phyloP scores from a whole-genome alignment of 2,797 vertebrate genomes.

The Allobates femoralis region DNA sequence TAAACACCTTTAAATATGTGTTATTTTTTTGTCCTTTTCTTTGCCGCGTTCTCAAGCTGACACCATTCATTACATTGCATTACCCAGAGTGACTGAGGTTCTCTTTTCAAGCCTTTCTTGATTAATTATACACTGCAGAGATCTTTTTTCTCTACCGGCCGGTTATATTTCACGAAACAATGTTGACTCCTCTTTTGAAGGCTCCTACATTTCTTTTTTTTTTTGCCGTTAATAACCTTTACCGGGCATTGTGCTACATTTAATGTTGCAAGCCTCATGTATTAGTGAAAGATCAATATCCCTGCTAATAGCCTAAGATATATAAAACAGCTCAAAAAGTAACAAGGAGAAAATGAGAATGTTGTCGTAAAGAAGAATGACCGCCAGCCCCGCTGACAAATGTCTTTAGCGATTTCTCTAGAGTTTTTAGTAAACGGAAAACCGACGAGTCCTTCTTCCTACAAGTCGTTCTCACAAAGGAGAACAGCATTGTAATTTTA shows the following conservation, averaged over 20 bases:
- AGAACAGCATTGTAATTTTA: slow-evolving; percentile 68
- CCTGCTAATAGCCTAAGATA: slow-evolving; percentile 73
- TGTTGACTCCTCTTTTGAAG: slow-evolving; percentile 57
- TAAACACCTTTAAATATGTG: background rate
- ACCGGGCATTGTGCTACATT: slow-evolving; percentile 64
- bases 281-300: slow-evolving; percentile 73
- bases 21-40: background rate
- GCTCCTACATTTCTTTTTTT: slow-evolving; percentile 65
- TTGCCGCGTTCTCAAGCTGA: background rate
- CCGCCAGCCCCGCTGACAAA: slow-evolving; percentile 72
- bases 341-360: slow-evolving; percentile 72
- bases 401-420: slow-evolving; percentile 73
- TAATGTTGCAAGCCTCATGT: slow-evolving; percentile 68
- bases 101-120: slow-evolving; percentile 31
- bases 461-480: slow-evolving; percentile 69
- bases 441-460: slow-evolving; percentile 70
- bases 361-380: slow-evolving; percentile 74
- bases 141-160: background rate
- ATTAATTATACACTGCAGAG: slow-evolving; percentile 24
- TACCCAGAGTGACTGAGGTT: background rate
- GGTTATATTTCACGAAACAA: slow-evolving; percentile 57
- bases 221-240: slow-evolving; percentile 66
- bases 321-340: slow-evolving; percentile 43
- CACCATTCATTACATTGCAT: slow-evolving; percentile 6
- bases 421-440: slow-evolving; percentile 71